Evolutionary conservation across 2,888 invertebrate species (phyloP).

Genomic region (Julus scanicus): DNA sequence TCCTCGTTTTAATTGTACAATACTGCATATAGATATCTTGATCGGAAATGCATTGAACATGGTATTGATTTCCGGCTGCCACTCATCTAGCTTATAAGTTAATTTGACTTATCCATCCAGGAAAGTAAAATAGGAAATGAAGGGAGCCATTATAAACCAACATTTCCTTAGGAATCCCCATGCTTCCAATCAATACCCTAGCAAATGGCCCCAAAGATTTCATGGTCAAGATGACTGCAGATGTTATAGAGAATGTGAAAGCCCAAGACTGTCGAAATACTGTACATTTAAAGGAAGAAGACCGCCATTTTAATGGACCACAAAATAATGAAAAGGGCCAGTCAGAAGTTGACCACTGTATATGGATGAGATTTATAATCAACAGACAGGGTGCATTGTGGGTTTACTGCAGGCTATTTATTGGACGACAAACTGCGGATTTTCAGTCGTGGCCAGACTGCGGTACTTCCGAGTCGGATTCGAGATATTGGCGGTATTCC

Average conservation of each 20-base stretch:
- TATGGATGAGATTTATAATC: background rate
- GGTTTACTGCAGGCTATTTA: background rate
- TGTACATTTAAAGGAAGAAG: background rate
- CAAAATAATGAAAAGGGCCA: background rate
- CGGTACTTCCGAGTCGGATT: slow-evolving; percentile 11
- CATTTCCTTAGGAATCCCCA: background rate
- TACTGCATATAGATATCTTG: background rate
- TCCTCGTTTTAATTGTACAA: background rate
- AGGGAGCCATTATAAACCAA: background rate
- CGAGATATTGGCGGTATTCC: slow-evolving; percentile 21
- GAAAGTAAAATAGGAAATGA: background rate
- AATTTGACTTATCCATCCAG: slow-evolving; percentile 19
- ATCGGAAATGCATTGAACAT: slow-evolving; percentile 26
- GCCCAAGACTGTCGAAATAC: background rate
- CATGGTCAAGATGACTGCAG: background rate
- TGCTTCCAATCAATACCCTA: background rate
- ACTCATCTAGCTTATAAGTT: background rate
- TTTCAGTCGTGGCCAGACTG: slow-evolving; percentile 19
- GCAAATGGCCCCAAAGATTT: background rate
- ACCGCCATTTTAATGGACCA: background rate
- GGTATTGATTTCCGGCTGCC: slow-evolving; percentile 33
- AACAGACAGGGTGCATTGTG: background rate
- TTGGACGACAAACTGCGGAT: slow-evolving; percentile 7
- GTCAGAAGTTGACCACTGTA: background rate
- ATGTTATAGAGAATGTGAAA: background rate